Base-by-base conservation (phyloP, 92 coral and sea anemone species). In the Actinernus sp. region DNA sequence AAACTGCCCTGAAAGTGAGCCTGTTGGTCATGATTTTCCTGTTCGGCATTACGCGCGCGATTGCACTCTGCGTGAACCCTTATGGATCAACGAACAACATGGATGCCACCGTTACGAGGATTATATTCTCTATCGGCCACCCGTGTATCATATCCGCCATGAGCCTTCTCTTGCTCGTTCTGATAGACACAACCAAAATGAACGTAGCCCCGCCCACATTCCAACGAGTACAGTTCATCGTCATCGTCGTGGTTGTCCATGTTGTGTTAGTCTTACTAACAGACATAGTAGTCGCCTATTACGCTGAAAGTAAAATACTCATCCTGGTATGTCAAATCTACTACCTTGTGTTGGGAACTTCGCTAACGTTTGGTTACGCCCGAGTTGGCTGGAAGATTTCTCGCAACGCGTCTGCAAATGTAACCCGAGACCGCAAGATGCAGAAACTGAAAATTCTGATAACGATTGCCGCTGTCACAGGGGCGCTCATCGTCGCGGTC, bases 171-270 rank as follows among this genome's bases (percentile, higher is more conserved):
- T 88, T 95, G 21, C 74, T 95, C 16, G 99, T 92, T 30, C 78
- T 95, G 60, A 86, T 92, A 26, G 99, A 95, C 86, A 91, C 99
- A 21, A 92, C 99, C 28, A 90, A 82, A 41, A 89, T 95, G 88
- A 87, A 91, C 73, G 66, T 91, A 24, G 94, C 91, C 23, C 97
- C 97, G 34, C 99, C 97, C 57, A 89, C 85, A 50, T 91, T 95
- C 57, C 99, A 95, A 55, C 87, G 90, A 11, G 65, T 91, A 20
- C 61, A 61, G 21, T 56, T 74, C 63, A 91, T 95, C 40, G 25
- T 84, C 17, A 78, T 83, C 13, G 92, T 95, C 40, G 83, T 95
- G 29, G 30, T 77, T 16, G 54, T 55, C 6, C 97, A 95, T 52
- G 91, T 95, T 4, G 49, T 79, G 12, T 56, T 95, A 37, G 97